A percentile compares a stretch with the other conserved stretches of the same genome.
These are phyloP conservation scores for Drosophila kurseongensis DNA, from an alignment of 1,140 invertebrate species.

Conservation along the genomic window DNA sequence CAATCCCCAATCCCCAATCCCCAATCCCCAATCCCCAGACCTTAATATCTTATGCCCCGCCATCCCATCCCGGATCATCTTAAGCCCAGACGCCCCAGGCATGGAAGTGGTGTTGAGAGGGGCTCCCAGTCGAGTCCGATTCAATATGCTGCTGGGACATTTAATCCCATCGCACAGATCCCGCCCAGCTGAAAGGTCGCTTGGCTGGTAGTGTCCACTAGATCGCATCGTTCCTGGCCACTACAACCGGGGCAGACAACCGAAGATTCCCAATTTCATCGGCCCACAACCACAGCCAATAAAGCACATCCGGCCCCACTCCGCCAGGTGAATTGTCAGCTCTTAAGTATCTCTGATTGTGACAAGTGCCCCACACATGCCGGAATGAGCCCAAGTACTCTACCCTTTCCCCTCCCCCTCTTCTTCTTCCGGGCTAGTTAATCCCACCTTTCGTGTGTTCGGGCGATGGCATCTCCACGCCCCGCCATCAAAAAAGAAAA, in stretches of 20 bases:
- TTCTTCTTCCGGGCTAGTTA: slow-evolving; percentile 21
- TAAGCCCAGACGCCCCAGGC: slow-evolving; percentile 7
- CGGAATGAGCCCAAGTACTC: slow-evolving; percentile 13
- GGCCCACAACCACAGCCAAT: neutral
- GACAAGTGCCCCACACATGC: slow-evolving; percentile 24
- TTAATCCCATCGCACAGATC: slow-evolving; percentile 12
- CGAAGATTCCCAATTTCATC: neutral
- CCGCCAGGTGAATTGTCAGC: slow-evolving; percentile 39
- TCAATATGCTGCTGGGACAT: neutral
- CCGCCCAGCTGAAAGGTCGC: slow-evolving; percentile 2
- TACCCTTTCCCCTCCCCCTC: neutral
- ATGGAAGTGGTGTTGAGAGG: neutral
- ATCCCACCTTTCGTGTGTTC: slow-evolving; percentile 55
- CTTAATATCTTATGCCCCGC: slow-evolving; percentile 21
- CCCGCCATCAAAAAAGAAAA: neutral
- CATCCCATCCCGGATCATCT: slow-evolving; percentile 24
- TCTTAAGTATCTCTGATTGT: slow-evolving; percentile 52
- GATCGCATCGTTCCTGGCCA: slow-evolving; percentile 13
- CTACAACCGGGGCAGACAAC: neutral
- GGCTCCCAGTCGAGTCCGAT: neutral
- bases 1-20: slow-evolving; percentile 12
- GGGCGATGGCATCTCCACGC: neutral
- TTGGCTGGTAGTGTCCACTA: neutral
- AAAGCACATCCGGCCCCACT: slow-evolving; percentile 7
- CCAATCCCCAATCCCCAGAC: slow-evolving; percentile 10